Base-by-base conservation (phyloP, 2,113 vertebrate genomes). In the Sturnus vulgaris region DNA sequence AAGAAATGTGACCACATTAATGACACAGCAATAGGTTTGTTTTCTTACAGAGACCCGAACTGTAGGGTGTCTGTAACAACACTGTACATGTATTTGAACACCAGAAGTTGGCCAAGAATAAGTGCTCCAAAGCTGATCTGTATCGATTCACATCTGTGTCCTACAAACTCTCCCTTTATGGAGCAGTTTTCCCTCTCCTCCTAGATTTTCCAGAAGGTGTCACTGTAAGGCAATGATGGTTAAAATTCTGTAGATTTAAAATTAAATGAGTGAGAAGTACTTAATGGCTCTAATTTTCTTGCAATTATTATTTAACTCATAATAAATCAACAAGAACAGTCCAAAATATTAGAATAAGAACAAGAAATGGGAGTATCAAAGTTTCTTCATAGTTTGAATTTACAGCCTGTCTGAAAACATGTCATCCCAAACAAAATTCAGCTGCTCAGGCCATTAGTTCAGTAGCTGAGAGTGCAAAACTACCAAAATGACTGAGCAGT, bases 141-240 rank as follows among this genome's bases (percentile, higher is more conserved):
- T 40, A 9, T 30, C 33, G 46, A 50, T 83, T 82, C 33, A 12
- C 3, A 5, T 59, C 12, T 2, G 0, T 46, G 13, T 20, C 30
- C 9, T 25, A 37, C 7, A 20, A 1, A 2, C 4, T 75, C 56
- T 42, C 7, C 16, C 17, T 69, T 63, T 61, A 18, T 3, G 2
- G 17, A 71, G 12, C 14, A 40, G 47, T 7, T 80, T 71, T 79
- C 39, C 31, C 18, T 95, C n/a, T 97, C 65, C 82, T 90, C 75
- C 35, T 33, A 46, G n/a, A 50, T 85, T 90, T 92, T 97, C 98
- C 97, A 97, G 96, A 86, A 97, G 97, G 95, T 97, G 98, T 97
- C 98, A 98, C 91, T 92, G 53, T 96, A 96, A 97, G 91, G 93
- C 97, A 98, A 46, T 59, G 49, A 77, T 95, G 87, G 40, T 92